Base-by-base conservation (phyloP, 2,888 invertebrate species). In the Nephrocerus scutellatus region DNA sequence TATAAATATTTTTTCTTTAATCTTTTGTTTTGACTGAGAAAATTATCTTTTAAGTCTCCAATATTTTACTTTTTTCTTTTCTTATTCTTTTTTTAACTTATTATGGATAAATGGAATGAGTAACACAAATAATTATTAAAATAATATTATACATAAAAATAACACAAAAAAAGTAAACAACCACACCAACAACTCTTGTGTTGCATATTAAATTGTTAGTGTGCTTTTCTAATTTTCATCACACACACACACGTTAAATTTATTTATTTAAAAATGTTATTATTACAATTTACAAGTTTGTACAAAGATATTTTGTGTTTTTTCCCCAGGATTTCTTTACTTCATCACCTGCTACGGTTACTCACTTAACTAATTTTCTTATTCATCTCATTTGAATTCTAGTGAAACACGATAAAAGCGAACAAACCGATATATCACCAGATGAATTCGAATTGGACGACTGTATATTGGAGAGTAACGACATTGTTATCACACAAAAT, bases 401-500 rank as follows among this genome's bases (percentile, higher is more conserved):
- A 65, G 63, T 57, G 42, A 67, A 67, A 44, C 65, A 65, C 48
- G 66, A 67, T 51, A 67, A 67, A 44, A 62, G 64, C 33, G 66
- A 67, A 34, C 66, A 66, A 46, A 67, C 66, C 24, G 67, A 67
- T 37, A 57, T 64, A 34, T 55, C 62, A 24, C 62, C 59, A 1
- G 67, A 68, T 43, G 66, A 66, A 44, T 66, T 65, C 42, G 66
- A 67, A 41, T 51, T 67, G 43, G 67, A 67, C 31, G 66, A 67
- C 48, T 66, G 67, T 29, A 48, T 68, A 25, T 45, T 68, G 50
- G 68, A 68, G 43, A 67, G 66, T 50, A 68, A 68, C 40, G 67
- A 68, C 29, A 68, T 68, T 47, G 65, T 68, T 35, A 68, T 68
- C 24, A 68, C 68, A 19, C 68, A 67, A 46, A 66, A 67, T 37